Conservation (phyloP, 2,888 invertebrate genomes). For the Pterobdella sp. region DNA sequence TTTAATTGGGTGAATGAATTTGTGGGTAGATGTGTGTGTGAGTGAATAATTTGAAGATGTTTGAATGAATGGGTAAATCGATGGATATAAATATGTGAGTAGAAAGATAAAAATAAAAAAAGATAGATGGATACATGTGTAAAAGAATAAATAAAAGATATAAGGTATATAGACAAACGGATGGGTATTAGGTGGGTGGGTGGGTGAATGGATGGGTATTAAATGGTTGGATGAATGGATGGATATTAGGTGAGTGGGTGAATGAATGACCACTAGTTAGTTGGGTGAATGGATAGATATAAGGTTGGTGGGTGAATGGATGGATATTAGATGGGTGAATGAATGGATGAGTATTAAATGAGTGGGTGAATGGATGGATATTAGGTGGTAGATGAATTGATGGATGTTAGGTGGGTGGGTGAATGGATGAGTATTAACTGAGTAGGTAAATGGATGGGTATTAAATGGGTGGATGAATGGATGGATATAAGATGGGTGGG, state of each 20-base stretch:
- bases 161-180: neutral
- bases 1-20: neutral
- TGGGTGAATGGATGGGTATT: neutral
- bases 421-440: neutral
- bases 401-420: neutral
- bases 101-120: neutral
- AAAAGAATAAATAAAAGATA: neutral
- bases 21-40: neutral
- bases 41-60: no score
- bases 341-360: no score
- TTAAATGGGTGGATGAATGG: neutral
- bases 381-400: neutral
- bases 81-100: neutral
- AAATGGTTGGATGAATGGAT: neutral
- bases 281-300: neutral
- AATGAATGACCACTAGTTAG: no score
- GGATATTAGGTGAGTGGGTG: neutral
- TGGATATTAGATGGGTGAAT: neutral
- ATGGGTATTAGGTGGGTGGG: neutral
- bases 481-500: neutral
- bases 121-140: neutral
- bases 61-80: neutral
- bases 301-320: neutral
- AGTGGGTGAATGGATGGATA: neutral
- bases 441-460: neutral